phyloP scores from a whole-genome alignment of 2,888 invertebrate species.

The Eristalis pertinax region DNA sequence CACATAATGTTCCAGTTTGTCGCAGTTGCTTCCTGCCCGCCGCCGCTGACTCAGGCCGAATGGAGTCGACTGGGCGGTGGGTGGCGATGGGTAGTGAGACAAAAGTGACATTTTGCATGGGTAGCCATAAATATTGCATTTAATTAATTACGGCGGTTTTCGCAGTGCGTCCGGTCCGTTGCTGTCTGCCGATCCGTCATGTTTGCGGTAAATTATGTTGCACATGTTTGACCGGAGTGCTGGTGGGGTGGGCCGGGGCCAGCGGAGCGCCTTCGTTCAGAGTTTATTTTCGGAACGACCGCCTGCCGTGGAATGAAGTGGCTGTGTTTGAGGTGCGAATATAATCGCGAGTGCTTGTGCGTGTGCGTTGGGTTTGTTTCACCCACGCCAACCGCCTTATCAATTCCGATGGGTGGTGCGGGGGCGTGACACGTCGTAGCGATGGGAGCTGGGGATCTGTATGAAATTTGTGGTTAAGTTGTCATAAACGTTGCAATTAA shows the following conservation, averaged over 20 bases:
- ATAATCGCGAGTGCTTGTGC: slow-evolving; percentile 29
- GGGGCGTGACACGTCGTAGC: not conserved
- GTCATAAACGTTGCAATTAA: slow-evolving; percentile 61
- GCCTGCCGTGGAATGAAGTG: slow-evolving; percentile 13
- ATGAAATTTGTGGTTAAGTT: slow-evolving; percentile 63
- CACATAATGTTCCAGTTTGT: slow-evolving; percentile 70
- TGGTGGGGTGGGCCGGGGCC: slow-evolving; percentile 16
- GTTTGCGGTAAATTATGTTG: slow-evolving; percentile 71
- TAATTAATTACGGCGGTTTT: slow-evolving; percentile 71
- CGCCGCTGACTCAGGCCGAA: not conserved
- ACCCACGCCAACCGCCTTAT: not conserved
- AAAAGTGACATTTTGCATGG: slow-evolving; percentile 72
- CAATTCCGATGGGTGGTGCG: not conserved
- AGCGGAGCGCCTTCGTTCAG: not conserved
- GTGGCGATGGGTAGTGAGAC: slow-evolving; percentile 29
- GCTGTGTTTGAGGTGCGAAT: slow-evolving; percentile 37
- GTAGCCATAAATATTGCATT: slow-evolving; percentile 70
- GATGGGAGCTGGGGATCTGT: slow-evolving; percentile 14
- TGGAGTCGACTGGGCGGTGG: not conserved
- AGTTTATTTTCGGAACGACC: slow-evolving; percentile 62
- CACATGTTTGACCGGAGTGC: slow-evolving; percentile 35
- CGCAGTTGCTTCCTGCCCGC: slow-evolving; percentile 67
- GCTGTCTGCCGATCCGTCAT: slow-evolving; percentile 69
- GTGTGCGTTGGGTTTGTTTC: not conserved
- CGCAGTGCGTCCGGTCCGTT: slow-evolving; percentile 63